Evolutionary conservation across 2,113 vertebrate genomes (phyloP), one percentile per base, ranked within the genome.

Genomic region (Marmota monax): DNA sequence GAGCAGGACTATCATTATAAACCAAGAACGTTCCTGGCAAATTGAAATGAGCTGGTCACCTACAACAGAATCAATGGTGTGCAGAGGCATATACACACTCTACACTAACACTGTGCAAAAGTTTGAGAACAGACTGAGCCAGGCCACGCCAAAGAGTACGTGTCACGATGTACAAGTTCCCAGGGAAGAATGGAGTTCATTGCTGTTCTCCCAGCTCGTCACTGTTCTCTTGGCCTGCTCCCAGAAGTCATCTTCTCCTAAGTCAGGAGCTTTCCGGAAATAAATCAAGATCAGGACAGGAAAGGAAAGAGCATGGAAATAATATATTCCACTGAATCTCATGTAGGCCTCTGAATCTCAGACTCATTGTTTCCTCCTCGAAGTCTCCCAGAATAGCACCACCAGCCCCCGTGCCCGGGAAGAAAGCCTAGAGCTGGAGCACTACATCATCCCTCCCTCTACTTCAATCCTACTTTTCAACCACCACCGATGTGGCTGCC

Each of bases 131-230:
- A 37, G 34, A 42, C n/a, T 0, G 45, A 76, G 51, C 22, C 23
- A 11, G 45, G 34, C 82, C 45, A 27, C 32, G 17, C 0, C 14
- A 3, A 37, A 72, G 48, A 51, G 37, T 9, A 32, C 23, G 8
- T 0, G 12, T 5, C 5, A 4, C 0, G 0, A 25, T 7, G 0
- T 11, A 11, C 51, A 61, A 16, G 0, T 48, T 84, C 34, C 45
- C 45, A 4, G 7, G 27, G 65, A 37, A 74, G n/a, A 39, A 20
- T 4, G 9, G 48, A n/a, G 25, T 25, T 18, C 16, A 10, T 13
- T 56, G 17, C 74, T 51, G 22, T 23, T 80, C 67, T 73, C 20
- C 37, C 25, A 5, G 56, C 56, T 58, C 56, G 7, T 58, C 18
- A 18, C 56, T 23, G 4, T 58, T 58, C 13, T 14, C 48, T 56